Evolutionary conservation across 2,113 vertebrate species (phyloP).

Genomic region (Tachuris rubrigastra): DNA sequence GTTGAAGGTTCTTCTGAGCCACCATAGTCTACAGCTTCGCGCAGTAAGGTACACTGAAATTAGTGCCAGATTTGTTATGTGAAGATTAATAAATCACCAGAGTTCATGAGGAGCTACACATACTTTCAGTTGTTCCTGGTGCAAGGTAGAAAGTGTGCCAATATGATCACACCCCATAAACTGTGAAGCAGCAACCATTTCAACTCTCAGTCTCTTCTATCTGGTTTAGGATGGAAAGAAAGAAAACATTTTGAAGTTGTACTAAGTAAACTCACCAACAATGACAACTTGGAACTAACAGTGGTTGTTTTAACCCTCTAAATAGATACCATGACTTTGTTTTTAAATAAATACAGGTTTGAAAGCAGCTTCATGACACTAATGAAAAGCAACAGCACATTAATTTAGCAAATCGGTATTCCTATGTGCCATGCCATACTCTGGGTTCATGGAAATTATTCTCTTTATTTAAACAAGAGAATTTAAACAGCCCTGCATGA

Average conservation of each 20-base stretch:
- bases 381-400: background rate
- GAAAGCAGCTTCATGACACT: background rate
- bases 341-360: background rate
- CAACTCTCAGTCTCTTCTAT: background rate
- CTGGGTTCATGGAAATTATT: background rate
- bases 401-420: background rate
- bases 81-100: background rate
- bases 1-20: background rate
- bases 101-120: background rate
- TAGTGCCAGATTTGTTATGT: background rate
- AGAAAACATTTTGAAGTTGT: background rate
- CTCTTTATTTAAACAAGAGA: background rate
- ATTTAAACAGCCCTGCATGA: background rate
- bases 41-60: background rate
- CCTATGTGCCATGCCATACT: fast-evolving
- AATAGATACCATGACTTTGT: background rate
- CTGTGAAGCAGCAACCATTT: background rate
- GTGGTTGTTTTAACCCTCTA: background rate
- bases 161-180: background rate
- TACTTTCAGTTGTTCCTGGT: background rate
- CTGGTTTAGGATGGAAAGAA: background rate
- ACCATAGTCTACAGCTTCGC: background rate
- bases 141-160: background rate
- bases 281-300: background rate
- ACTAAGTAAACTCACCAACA: background rate